phyloP scores from a whole-genome alignment of 2,888 invertebrate genomes.

The Leptarthrus brevirostris region DNA sequence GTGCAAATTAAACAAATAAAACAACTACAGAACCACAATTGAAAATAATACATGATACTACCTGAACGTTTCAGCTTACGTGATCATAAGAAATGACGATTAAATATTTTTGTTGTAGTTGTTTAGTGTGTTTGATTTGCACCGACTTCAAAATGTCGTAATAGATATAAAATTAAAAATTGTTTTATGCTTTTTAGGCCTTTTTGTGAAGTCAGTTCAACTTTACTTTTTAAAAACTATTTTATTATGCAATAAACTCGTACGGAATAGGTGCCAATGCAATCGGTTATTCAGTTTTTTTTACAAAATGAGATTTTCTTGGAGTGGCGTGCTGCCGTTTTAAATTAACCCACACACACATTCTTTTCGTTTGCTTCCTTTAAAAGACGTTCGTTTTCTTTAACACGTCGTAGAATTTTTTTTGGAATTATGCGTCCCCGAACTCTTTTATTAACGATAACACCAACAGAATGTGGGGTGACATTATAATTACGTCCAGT shows the following conservation, averaged over 20 bases:
- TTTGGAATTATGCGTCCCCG: conserved; percentile 95
- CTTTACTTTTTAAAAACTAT: no score
- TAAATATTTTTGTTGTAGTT: no score
- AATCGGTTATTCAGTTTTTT: conserved; percentile 79
- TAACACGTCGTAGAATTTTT: conserved; percentile 92
- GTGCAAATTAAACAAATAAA: no score
- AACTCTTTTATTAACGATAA: conserved; percentile 98
- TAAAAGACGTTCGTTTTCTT: conserved; percentile 88
- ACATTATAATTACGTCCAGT: conserved; percentile 99
- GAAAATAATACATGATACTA: no score
- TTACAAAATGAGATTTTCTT: conserved; percentile 86
- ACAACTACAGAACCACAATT: no score
- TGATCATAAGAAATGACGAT: no score
- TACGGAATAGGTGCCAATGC: conserved; percentile 94
- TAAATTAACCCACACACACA: conserved; percentile 73
- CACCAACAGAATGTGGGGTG: conserved; percentile 95
- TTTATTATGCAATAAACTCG: conserved; percentile 99
- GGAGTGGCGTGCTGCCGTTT: conserved; percentile 92
- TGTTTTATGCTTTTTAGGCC: no score
- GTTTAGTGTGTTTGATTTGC: no score
- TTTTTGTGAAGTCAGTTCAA: no score
- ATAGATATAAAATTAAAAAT: no score
- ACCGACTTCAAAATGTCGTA: no score
- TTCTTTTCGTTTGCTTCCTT: conserved; percentile 87
- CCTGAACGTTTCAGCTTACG: no score